These are phyloP conservation scores for Neodiprion pinetum DNA, from an alignment of 1,140 invertebrate genomes.

Conservation along the genomic window DNA sequence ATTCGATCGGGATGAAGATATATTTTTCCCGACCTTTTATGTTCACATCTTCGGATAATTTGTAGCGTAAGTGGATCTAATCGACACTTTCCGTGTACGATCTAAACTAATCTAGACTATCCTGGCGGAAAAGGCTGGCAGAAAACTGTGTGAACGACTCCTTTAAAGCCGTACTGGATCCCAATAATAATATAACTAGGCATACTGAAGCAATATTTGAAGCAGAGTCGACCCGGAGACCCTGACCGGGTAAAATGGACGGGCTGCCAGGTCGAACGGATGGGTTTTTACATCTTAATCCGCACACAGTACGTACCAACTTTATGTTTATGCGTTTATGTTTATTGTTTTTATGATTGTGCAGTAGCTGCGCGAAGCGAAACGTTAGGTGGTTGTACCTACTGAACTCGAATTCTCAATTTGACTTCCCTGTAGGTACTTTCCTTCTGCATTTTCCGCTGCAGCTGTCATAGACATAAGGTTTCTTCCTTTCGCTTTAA, in stretches of 20 bases:
- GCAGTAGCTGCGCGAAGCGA: constrained; percentile 28
- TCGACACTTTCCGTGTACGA: no score
- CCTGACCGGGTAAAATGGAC: constrained; percentile 7
- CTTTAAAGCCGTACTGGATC: background rate
- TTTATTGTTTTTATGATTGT: constrained; percentile 46
- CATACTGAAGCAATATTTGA: constrained; percentile 21
- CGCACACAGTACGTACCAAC: constrained; percentile 35
- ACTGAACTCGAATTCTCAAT: background rate
- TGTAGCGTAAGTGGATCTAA: no score
- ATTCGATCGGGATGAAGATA: no score
- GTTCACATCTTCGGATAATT: no score
- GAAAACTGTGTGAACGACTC: background rate
- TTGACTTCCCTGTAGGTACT: background rate
- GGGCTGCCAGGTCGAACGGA: constrained; percentile 18
- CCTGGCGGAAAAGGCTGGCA: background rate
- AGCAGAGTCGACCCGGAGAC: constrained; percentile 8
- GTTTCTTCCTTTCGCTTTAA: no score
- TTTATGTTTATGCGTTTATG: constrained; percentile 42
- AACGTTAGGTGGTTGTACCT: background rate
- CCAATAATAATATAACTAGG: constrained; percentile 18
- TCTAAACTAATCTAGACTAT: no score
- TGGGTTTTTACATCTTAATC: constrained; percentile 39
- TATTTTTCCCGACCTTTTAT: no score
- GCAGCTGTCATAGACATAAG: no score
- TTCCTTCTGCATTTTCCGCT: no score